Percentiles rank a stretch among this genome's conserved stretches.
Evolutionary conservation across 2,797 vertebrate genomes (phyloP).

Genomic region (Sebastes kiyomatsui): DNA sequence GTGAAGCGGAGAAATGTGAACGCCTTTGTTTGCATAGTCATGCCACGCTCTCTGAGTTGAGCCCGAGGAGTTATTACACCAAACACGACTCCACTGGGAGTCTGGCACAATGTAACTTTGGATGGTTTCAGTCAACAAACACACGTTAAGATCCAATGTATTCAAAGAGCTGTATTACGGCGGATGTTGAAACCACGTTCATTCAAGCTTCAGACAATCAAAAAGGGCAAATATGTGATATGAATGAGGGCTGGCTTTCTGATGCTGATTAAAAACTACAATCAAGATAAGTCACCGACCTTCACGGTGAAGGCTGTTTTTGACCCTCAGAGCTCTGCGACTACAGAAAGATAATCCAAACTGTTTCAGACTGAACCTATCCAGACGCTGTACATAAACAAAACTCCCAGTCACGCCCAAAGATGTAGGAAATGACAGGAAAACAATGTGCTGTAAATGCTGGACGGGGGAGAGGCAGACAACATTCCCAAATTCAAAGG

Average conservation of each 20-base stretch:
- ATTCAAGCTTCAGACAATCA: background rate
- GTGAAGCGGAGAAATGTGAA: constrained; percentile 33
- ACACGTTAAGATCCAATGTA: background rate
- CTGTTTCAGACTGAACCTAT: background rate
- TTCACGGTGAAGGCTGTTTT: background rate
- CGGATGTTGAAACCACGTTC: background rate
- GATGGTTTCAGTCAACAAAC: constrained; percentile 48
- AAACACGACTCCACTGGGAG: constrained; percentile 48
- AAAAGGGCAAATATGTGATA: background rate
- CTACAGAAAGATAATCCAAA: background rate
- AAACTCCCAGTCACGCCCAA: background rate
- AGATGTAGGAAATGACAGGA: constrained; percentile 9
- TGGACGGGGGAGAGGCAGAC: background rate
- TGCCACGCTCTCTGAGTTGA: constrained; percentile 40
- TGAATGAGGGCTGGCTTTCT: background rate
- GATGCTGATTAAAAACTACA: background rate
- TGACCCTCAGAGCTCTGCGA: background rate
- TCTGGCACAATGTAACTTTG: constrained; percentile 42
- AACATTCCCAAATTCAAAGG: constrained; percentile 51
- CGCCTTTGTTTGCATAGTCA: constrained; percentile 67
- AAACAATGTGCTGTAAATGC: constrained; percentile 26
- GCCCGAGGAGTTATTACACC: constrained; percentile 48
- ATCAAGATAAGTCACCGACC: background rate
- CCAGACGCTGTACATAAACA: background rate
- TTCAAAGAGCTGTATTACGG: background rate